Conservation (phyloP, 2,797 vertebrate species). For the Psittacula derbiana region DNA sequence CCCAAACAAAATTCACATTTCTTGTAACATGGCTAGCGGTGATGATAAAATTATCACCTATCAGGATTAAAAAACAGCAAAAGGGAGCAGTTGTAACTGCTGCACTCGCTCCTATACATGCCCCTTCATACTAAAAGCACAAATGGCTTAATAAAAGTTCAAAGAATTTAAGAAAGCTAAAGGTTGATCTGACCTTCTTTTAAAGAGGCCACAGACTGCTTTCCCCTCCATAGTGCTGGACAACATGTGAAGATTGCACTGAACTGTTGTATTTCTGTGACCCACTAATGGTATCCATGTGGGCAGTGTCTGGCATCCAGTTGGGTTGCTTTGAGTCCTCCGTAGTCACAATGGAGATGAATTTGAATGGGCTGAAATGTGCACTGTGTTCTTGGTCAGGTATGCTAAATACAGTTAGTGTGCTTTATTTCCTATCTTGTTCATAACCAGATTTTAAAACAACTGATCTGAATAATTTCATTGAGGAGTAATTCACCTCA, state of each 20-base stretch:
- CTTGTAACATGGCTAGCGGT: neutral
- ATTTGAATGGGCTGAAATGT: neutral
- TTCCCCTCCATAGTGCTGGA: neutral
- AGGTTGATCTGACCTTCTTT: neutral
- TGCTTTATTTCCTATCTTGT: neutral
- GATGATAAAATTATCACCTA: neutral
- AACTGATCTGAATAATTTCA: neutral
- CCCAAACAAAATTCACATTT: neutral
- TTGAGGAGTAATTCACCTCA: neutral
- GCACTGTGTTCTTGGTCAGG: neutral
- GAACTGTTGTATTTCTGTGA: neutral
- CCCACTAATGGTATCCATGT: neutral
- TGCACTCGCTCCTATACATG: neutral
- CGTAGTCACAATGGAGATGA: neutral
- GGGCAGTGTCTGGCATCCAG: neutral
- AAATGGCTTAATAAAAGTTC: neutral
- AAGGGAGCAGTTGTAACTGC: neutral
- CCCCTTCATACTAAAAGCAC: neutral
- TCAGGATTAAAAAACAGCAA: neutral
- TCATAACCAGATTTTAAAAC: neutral
- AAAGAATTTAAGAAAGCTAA: neutral
- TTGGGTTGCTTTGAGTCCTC: neutral
- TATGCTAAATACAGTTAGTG: neutral
- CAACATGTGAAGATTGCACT: neutral
- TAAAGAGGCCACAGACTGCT: neutral